Base-by-base conservation (phyloP, 2,888 invertebrate species). In the Deilephila porcellus region DNA sequence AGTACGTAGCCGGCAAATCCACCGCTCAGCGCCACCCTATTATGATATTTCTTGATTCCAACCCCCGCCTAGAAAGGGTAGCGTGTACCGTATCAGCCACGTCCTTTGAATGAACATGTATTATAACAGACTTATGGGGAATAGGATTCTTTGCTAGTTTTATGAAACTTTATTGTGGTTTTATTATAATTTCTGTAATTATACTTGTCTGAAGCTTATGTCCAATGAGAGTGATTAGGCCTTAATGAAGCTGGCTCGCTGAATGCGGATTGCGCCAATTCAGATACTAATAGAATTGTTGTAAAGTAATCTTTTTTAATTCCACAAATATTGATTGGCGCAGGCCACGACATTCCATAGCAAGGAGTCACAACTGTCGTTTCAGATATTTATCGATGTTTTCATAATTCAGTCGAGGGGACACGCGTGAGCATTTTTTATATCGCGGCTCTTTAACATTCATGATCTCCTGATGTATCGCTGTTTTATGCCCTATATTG, bases 391-490 rank as follows among this genome's bases (percentile, higher is more conserved):
- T 92, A 93, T 93, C 85, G 91, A 83, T 87, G 84, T 90, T 87
- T 93, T 90, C 92, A 93, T 93, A 93, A 93, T 93, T 93, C 92
- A 93, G 85, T 75, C 78, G 83, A 79, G 86, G 88, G 88, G 85
- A 79, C 83, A 83, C 83, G 80, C 79, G 78, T 80, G 82, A 86
- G 85, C 90, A 87, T 86, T 88, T 92, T 92, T 93, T 92, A 91
- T 91, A 91, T 84, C 85, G 81, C 81, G 85, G 85, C 90, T 85
- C 85, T 93, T 91, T 89, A 93, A 91, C 89, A 93, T 93, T 93
- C 93, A 93, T 93, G 93, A 90, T 87, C 87, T 88, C 84, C 86
- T 89, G 91, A 91, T 88, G 87, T 90, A 92, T 91, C 84, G 90
- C 19, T n/a, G 17, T 25, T 63, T 56, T 74, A 67, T 64, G 64